Percentiles rank a stretch among this genome's conserved stretches.
Conservation (phyloP, 2,113 vertebrate genomes). For the Paedocypris sp. region DNA sequence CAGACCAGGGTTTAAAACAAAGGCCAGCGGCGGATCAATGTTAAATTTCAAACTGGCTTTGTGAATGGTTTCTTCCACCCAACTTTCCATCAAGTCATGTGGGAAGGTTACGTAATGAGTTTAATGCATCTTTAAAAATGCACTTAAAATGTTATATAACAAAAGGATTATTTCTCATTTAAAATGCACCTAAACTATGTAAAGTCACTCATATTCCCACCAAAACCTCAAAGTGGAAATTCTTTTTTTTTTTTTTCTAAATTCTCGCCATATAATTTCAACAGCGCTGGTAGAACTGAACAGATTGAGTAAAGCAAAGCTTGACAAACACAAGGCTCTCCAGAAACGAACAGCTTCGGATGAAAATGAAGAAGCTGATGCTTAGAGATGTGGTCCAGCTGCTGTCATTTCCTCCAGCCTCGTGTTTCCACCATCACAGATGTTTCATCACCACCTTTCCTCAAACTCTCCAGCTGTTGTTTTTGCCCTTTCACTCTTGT, state of each 20-base stretch:
- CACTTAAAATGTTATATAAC: too few relatives aligned
- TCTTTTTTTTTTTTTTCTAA: too few relatives aligned
- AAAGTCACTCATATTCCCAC: too few relatives aligned
- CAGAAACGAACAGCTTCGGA: neutral
- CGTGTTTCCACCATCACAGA: neutral
- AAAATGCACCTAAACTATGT: too few relatives aligned
- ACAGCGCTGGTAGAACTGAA: neutral
- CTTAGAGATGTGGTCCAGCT: neutral
- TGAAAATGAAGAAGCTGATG: neutral
- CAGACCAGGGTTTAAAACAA: conserved; percentile 12
- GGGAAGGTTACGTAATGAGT: neutral
- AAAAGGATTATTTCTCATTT: too few relatives aligned
- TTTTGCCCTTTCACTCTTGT: neutral
- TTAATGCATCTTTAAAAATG: neutral
- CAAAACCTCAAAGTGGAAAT: too few relatives aligned
- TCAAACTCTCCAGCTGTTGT: neutral
- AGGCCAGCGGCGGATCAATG: conserved; percentile 23
- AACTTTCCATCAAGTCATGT: neutral
- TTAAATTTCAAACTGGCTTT: conserved; percentile 9
- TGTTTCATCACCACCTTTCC: neutral
- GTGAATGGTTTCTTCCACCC: conserved; percentile 6
- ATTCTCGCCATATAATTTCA: too few relatives aligned
- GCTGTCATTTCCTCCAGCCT: neutral
- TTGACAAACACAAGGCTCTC: too few relatives aligned
- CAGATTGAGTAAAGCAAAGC: neutral